Conservation (phyloP, 2,113 vertebrate genomes). For the Triplophysa dalaica region DNA sequence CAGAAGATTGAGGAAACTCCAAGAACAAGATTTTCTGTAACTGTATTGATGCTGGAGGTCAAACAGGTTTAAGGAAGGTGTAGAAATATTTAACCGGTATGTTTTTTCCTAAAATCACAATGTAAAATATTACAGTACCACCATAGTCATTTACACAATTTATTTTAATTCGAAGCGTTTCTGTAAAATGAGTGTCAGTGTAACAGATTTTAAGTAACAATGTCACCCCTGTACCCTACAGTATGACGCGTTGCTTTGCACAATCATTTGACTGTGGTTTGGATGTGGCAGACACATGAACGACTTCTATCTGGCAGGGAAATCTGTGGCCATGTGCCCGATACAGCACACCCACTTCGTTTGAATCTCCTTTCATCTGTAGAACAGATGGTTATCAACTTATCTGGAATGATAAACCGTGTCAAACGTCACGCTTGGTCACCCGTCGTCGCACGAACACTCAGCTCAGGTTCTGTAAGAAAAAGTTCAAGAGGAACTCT, state of each 20-base stretch:
- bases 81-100: too few species aligned
- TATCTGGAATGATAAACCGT: background rate
- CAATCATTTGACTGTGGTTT: background rate
- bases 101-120: too few species aligned
- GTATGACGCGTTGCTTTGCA: background rate
- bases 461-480: too few species aligned
- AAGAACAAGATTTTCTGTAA: conserved; percentile 27
- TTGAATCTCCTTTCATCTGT: background rate
- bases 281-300: background rate
- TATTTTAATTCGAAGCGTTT: too few species aligned
- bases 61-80: background rate
- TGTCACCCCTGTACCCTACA: background rate
- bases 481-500: too few species aligned
- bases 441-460: background rate
- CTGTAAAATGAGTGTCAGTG: too few species aligned
- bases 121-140: too few species aligned
- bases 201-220: background rate
- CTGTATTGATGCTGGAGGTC: background rate
- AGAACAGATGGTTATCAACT: background rate
- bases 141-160: too few species aligned
- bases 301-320: background rate
- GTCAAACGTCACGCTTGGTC: background rate
- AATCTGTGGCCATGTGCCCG: background rate
- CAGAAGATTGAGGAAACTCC: background rate
- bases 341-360: background rate